A percentile compares a stretch with the other conserved stretches of the same genome.
Evolutionary conservation across 2,888 invertebrate species (phyloP).

Genomic region (Laothoe populi): DNA sequence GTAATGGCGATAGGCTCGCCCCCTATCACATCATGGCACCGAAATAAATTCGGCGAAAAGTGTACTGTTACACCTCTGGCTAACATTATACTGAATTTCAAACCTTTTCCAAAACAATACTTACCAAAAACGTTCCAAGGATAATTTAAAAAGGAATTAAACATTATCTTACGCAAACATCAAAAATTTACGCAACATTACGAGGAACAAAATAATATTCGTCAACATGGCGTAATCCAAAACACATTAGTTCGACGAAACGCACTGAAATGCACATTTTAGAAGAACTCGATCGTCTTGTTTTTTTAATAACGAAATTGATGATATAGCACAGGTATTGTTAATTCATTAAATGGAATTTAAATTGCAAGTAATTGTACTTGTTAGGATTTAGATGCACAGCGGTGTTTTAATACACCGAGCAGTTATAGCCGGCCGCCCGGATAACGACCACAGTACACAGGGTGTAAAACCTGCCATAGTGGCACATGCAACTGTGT

Average conservation of each 20-base stretch:
- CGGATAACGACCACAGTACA: no score
- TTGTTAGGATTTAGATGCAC: no score
- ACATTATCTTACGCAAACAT: background rate
- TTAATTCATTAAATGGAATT: slow-evolving; percentile 26
- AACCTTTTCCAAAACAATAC: no score
- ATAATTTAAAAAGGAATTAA: background rate
- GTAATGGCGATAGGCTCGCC: no score
- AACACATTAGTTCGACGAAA: slow-evolving; percentile 55
- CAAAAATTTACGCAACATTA: slow-evolving; percentile 55
- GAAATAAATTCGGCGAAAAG: no score
- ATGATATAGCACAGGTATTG: slow-evolving; percentile 41
- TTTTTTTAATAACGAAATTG: slow-evolving; percentile 37
- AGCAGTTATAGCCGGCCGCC: no score
- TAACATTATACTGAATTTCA: background rate
- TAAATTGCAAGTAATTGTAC: background rate
- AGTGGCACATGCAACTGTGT: no score
- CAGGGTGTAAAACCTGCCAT: no score
- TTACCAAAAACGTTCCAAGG: no score
- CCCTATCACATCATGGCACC: no score
- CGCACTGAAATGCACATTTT: slow-evolving; percentile 52
- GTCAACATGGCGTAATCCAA: slow-evolving; percentile 54
- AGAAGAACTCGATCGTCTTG: slow-evolving; percentile 44
- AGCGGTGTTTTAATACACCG: no score
- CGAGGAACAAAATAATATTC: slow-evolving; percentile 49
- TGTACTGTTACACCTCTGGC: no score